Evolutionary conservation across 2,888 invertebrate species (phyloP).

Genomic region (Lysandra coridon): DNA sequence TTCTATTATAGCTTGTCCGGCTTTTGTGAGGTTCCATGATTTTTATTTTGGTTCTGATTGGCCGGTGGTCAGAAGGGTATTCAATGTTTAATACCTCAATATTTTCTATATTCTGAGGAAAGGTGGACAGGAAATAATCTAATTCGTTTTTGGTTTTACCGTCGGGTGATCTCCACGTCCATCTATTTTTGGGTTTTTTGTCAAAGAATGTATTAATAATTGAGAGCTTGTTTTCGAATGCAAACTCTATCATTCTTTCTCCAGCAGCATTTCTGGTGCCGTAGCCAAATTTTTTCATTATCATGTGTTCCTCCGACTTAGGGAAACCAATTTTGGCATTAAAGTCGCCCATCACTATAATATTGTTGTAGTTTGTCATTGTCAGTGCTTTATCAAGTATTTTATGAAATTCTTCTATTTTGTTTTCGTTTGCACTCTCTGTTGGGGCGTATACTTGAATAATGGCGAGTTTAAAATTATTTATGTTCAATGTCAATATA

Average conservation of each 20-base stretch:
- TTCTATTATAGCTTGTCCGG: too few relatives aligned
- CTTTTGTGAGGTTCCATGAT: too few relatives aligned
- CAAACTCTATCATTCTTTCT: too few relatives aligned
- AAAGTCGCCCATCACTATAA: background rate
- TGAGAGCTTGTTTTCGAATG: too few relatives aligned
- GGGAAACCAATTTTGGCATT: background rate
- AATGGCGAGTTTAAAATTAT: background rate
- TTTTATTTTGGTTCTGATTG: slow-evolving; percentile 9
- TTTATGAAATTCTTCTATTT: background rate
- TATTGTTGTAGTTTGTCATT: background rate
- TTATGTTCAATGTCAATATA: background rate
- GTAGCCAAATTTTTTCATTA: slow-evolving; percentile 9
- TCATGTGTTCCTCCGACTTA: background rate
- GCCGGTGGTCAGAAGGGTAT: slow-evolving; percentile 27
- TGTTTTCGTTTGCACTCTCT: background rate
- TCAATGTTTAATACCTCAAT: too few relatives aligned
- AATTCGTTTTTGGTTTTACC: too few relatives aligned
- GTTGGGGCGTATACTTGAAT: slow-evolving; percentile 16
- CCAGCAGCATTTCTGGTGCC: background rate
- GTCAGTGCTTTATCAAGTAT: background rate
- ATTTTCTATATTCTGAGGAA: too few relatives aligned
- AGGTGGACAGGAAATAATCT: too few relatives aligned
- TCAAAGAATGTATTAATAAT: too few relatives aligned
- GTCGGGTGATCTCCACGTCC: too few relatives aligned
- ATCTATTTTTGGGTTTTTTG: too few relatives aligned